Evolutionary conservation across 2,888 invertebrate species (phyloP), one percentile per base, ranked within the genome.

Genomic region (Coenonympha arcania): DNA sequence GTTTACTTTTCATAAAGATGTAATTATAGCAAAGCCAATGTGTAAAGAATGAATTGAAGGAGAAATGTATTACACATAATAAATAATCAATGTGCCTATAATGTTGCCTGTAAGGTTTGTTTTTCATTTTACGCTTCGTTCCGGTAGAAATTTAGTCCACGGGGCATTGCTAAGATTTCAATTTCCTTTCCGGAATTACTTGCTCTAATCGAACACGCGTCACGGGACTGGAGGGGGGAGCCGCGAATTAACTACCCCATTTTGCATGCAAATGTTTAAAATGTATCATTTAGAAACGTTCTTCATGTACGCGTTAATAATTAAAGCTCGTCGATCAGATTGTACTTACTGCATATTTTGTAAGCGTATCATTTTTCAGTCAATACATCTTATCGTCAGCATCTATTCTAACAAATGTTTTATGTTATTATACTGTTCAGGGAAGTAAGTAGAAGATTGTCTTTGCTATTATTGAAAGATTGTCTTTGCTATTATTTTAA

Each of bases 141-240:
- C 66, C 65, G 72, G 69, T 67, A 69, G 73, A 72, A 77, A 76
- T 75, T 78, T 76, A 77, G 73, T 84, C 85, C 76, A 72, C 77
- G 68, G 84, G 77, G 84, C 78, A 83, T 81, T 83, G 79, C 84
- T 80, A 83, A 85, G 84, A 85, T 86, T 86, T 86, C 85, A 85
- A 86, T 86, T 86, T 86, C 85, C 85, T 83, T 84, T 76, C 76
- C 79, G 82, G 80, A 86, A 86, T 86, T 85, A 86, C 84, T 83
- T 79, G 71, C 76, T 81, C 78, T 84, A 85, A 86, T 86, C 84
- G 85, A 84, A 83, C 85, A 79, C 78, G 83, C 83, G 82, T 83
- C 78, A 71, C 71, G 82, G 80, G 77, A 79, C 70, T 61, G 60
- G 64, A 57, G 57, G 65, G 65, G 65, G 68, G 73, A 72, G 71